Base-by-base conservation (phyloP, 2,797 vertebrate genomes). In the Rhincodon typus region DNA sequence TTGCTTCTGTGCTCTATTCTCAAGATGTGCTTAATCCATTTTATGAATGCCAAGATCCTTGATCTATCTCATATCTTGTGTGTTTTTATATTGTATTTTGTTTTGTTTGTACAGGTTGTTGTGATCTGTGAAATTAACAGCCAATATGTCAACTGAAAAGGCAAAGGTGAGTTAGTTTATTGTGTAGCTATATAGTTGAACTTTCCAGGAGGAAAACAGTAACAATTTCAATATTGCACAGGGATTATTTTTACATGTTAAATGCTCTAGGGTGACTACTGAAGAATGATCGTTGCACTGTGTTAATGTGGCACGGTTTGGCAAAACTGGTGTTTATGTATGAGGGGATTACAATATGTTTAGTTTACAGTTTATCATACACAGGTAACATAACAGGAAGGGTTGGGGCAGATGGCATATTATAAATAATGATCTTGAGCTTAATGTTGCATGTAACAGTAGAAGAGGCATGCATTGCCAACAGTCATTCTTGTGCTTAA, bases 61-160 rank as follows among this genome's bases (percentile, higher is more conserved):
- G 69, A 94, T 72, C 42, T 19, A 67, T 74, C 27, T 53, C 6
- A 57, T 95, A 4, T 25, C 50, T 42, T 93, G 27, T 53, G 15
- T 77, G 6, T 53, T 17, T 77, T 30, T 38, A 79, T 79, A 38
- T 13, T 74, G 5, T 77, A 7, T 74, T 17, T 77, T 77, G n/a
- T 3, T n/a, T 46, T 77, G 77, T 95, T 95, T 30, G 70, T 95
- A 30, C 15, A 95, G 94, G 70, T 57, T 91, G 57, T n/a, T 50
- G 70, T 95, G 70, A 77, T 19, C 46, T 57, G 50, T 95, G 72
- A 72, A 95, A 34, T 95, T 95, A 57, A 74, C 50, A 19, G 10
- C 34, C 46, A 95, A 27, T 15, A 95, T 95, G 94, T 95, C 94
- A 19, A 77, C 46, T n/a, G 94, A 95, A 57, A 95, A 95, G 69